Evolutionary conservation across 2,113 vertebrate genomes (phyloP), one percentile per base, ranked within the genome.

Genomic region (Hippocampus barbouri): DNA sequence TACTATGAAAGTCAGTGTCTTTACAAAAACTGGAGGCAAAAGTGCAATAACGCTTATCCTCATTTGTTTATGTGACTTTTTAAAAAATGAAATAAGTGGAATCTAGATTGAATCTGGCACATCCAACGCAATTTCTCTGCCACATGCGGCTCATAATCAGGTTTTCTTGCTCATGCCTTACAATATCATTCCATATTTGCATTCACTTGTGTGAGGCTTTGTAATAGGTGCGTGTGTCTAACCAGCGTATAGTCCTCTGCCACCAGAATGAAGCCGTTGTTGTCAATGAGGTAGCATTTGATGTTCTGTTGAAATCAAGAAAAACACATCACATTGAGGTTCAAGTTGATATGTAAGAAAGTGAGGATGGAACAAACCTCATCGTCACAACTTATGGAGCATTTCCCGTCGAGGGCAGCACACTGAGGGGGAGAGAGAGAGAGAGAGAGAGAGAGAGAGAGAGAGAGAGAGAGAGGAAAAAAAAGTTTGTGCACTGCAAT

Each of bases 231-330:
- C 63, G 6, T 1, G 12, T 51, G 41, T 72, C 86, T 87, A 87
- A 98, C 97, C 93, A 97, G 92, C 8, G 89, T 92, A 21, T 93
- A 95, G 86, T 98, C 97, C 90, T 98, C 96, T 66, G 97, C 93
- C 23, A 99, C 96, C 84, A 99, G 91, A 87, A 99, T 93, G 78
- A 98, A 99, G 72, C 97, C 97, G 34, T 98, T 99, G 90, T 98
- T 98, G 91, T 99, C 97, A 79, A 99, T 97, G 79, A 99, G 91
- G 90, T 98, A 99, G 90, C 97, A 99, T 86, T 94, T 98, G 76
- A 99, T 95, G 71, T 95, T 89, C 96, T 99, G 89, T 81, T 84
- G 10, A 71, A 79, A 0, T 66, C 51, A 69, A 40, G 16, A 65
- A 2, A 47, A 15, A 65, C n/a, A 45, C 15, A 20, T 51, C 5